A percentile compares a stretch with the other conserved stretches of the same genome.
Evolutionary conservation across 2,113 vertebrate genomes (phyloP).

Genomic region (Hoplias malabaricus): DNA sequence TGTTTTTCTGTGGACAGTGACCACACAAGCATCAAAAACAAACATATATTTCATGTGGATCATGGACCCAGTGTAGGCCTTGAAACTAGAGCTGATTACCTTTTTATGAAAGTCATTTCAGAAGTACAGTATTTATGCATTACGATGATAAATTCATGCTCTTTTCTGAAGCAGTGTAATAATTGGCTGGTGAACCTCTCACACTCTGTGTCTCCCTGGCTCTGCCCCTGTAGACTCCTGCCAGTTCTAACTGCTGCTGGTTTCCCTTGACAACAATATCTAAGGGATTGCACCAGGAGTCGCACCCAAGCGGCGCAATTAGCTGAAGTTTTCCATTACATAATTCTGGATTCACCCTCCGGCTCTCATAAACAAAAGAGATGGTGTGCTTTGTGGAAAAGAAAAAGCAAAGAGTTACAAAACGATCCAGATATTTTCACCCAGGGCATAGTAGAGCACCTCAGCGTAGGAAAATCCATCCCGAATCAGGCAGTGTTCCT

Average conservation of each 20-base stretch:
- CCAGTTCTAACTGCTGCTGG: constrained; percentile 55
- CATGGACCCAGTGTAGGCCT: background rate
- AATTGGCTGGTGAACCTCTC: constrained; percentile 36
- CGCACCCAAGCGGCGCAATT: constrained; percentile 71
- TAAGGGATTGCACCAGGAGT: constrained; percentile 60
- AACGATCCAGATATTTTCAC: background rate
- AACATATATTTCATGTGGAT: background rate
- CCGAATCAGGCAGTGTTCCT: constrained; percentile 44
- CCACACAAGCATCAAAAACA: too few relatives aligned
- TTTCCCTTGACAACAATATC: constrained; percentile 69
- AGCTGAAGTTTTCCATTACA: constrained; percentile 70
- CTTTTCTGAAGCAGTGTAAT: constrained; percentile 32
- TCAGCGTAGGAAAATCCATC: constrained; percentile 28
- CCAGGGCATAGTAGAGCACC: background rate
- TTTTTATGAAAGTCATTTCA: constrained; percentile 18
- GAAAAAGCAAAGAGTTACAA: constrained; percentile 25
- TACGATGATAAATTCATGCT: constrained; percentile 1
- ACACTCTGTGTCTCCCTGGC: constrained; percentile 35
- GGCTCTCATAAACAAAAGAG: constrained; percentile 63
- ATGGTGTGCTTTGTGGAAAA: constrained; percentile 42
- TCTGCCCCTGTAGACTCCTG: constrained; percentile 53
- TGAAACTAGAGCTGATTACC: background rate
- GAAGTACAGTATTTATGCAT: constrained; percentile 15
- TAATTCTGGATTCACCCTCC: constrained; percentile 62
- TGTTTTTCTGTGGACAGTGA: too few relatives aligned